Evolutionary conservation across 2,797 vertebrate genomes (phyloP).

Genomic region (Pyrrhura leucotis): DNA sequence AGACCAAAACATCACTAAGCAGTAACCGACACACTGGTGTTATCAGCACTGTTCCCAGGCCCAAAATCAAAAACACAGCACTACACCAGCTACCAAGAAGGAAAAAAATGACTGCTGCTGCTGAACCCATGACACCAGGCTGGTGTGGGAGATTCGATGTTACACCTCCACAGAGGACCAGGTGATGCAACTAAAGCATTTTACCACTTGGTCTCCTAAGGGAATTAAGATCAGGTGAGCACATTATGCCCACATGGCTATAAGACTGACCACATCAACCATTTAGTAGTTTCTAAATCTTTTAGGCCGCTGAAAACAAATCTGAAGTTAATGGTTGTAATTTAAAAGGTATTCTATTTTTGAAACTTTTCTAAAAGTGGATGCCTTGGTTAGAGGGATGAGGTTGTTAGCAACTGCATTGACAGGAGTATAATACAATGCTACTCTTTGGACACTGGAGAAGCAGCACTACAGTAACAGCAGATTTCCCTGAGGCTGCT

Average conservation of each 20-base stretch:
- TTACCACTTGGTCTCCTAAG: background rate
- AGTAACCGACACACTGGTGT: no score
- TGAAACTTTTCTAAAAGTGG: background rate
- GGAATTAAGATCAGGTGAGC: background rate
- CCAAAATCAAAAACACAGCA: no score
- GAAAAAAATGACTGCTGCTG: no score
- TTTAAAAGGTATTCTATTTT: background rate
- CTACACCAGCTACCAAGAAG: no score
- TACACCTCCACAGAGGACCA: background rate
- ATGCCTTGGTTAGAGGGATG: background rate
- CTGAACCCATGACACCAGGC: no score
- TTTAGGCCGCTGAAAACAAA: background rate
- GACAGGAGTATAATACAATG: background rate
- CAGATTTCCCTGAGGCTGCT: background rate
- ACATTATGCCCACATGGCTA: fast-evolving
- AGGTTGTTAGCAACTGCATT: background rate
- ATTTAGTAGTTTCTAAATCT: background rate
- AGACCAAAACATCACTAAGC: no score
- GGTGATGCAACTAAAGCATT: background rate
- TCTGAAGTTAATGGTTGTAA: fast-evolving
- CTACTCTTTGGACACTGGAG: background rate
- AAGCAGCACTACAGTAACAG: background rate
- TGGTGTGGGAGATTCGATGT: background rate
- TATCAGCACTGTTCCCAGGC: no score
- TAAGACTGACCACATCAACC: background rate